phyloP scores from a whole-genome alignment of 2,888 invertebrate genomes.

The Phymatocera aterrima region DNA sequence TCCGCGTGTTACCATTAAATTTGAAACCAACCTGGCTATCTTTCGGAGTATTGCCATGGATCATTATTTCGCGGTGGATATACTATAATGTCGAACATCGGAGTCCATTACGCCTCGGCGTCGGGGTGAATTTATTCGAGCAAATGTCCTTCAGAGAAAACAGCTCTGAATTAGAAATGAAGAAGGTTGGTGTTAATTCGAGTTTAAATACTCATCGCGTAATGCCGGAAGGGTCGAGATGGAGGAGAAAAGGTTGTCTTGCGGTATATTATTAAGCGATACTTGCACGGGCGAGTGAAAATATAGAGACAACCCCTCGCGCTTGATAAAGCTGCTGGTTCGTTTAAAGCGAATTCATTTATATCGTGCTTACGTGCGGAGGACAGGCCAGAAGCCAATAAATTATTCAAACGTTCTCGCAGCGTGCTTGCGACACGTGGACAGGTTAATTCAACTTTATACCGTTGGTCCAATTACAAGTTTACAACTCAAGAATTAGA shows the following conservation, averaged over 20 bases:
- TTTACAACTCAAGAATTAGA: constrained; percentile 31
- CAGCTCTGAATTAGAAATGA: neutral
- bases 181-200: neutral
- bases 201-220: neutral
- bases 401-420: constrained; percentile 23
- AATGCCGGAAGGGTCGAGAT: neutral
- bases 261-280: constrained; percentile 12
- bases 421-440: constrained; percentile 20
- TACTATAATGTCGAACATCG: too few relatives aligned
- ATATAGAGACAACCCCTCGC: neutral
- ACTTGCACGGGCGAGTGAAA: constrained; percentile 1
- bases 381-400: constrained; percentile 16
- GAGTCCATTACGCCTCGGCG: neutral
- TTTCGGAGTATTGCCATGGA: too few relatives aligned
- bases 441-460: constrained; percentile 42
- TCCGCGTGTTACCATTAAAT: too few relatives aligned
- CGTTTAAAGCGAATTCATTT: constrained; percentile 4
- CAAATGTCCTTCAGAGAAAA: neutral
- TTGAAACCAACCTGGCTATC: too few relatives aligned
- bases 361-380: neutral
- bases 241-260: constrained; percentile 4
- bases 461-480: constrained; percentile 21
- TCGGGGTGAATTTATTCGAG: neutral
- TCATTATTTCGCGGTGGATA: too few relatives aligned
- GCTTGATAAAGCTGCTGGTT: too few relatives aligned